Percentiles rank a stretch among this genome's conserved stretches.
These are phyloP conservation scores for Endotricha flammealis DNA, from an alignment of 2,888 invertebrate species.

Conservation along the genomic window DNA sequence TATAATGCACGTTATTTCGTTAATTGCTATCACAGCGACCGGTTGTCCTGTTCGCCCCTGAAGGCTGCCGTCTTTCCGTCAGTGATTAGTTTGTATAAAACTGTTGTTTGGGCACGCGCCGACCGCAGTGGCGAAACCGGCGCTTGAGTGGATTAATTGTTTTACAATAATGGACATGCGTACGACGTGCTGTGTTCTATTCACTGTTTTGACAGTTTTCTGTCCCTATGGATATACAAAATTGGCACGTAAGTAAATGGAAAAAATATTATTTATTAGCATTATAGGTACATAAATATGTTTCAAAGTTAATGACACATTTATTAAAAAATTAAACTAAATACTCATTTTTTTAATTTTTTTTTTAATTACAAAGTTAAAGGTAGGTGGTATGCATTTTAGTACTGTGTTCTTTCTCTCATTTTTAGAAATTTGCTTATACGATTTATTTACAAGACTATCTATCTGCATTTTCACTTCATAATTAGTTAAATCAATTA, in stretches of 20 bases:
- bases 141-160: conserved; percentile 11
- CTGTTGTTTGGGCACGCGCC: conserved; percentile 35
- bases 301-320: too few relatives aligned
- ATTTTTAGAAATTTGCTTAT: too few relatives aligned
- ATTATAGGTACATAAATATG: too few relatives aligned
- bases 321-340: too few relatives aligned
- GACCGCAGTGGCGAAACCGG: conserved; percentile 37
- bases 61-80: conserved; percentile 47
- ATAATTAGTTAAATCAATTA: too few relatives aligned
- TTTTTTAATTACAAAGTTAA: too few relatives aligned
- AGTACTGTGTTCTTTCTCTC: too few relatives aligned
- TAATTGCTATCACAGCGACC: conserved; percentile 19
- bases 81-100: conserved; percentile 59
- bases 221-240: conserved; percentile 39
- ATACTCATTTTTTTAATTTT: too few relatives aligned
- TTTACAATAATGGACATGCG: conserved; percentile 39
- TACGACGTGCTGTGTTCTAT: conserved; percentile 27
- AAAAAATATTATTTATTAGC: too few relatives aligned
- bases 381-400: too few relatives aligned
- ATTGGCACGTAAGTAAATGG: conserved; percentile 62
- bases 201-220: conserved; percentile 33
- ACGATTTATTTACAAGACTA: too few relatives aligned
- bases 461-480: too few relatives aligned
- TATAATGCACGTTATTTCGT: conserved; percentile 3
- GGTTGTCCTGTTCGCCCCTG: conserved; percentile 28